Percentiles rank a stretch among this genome's conserved stretches.
These are phyloP conservation scores for Unio delphinus DNA, from an alignment of 2,888 invertebrate species.

Conservation along the genomic window DNA sequence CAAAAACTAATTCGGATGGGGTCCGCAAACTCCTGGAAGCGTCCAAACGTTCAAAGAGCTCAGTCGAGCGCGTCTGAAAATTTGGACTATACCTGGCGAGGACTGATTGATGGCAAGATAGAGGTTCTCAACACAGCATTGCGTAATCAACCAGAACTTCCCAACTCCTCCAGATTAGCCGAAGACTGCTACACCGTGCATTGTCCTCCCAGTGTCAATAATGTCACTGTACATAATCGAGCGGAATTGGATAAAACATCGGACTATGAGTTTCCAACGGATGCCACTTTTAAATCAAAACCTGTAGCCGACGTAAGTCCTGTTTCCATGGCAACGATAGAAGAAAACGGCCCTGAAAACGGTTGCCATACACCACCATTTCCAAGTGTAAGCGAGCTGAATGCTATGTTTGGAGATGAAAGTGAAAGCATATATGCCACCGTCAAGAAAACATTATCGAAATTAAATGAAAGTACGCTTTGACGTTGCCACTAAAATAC, in stretches of 20 bases:
- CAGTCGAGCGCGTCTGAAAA: constrained; percentile 9
- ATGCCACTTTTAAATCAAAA: too few species aligned
- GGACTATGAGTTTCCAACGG: too few species aligned
- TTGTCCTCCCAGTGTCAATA: background rate
- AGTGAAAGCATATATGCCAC: constrained; percentile 33
- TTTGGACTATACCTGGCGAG: constrained; percentile 25
- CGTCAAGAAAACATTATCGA: constrained; percentile 30
- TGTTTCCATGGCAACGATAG: constrained; percentile 4
- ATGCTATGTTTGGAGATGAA: constrained; percentile 16
- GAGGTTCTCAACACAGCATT: constrained; percentile 29
- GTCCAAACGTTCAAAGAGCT: constrained; percentile 13
- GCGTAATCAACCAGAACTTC: constrained; percentile 11
- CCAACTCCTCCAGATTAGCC: background rate
- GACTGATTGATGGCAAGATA: constrained; percentile 27
- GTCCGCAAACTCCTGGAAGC: constrained; percentile 28
- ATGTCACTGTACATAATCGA: constrained; percentile 3
- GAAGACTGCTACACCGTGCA: background rate
- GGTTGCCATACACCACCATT: background rate
- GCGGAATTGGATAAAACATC: too few species aligned
- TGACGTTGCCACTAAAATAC: too few species aligned
- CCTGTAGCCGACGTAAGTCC: too few species aligned
- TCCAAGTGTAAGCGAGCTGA: too few species aligned
- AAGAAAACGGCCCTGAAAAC: background rate
- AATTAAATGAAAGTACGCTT: constrained; percentile 11
- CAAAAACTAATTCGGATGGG: constrained; percentile 30